phyloP scores from a whole-genome alignment of 2,797 vertebrate species.

The Borostomias antarcticus region DNA sequence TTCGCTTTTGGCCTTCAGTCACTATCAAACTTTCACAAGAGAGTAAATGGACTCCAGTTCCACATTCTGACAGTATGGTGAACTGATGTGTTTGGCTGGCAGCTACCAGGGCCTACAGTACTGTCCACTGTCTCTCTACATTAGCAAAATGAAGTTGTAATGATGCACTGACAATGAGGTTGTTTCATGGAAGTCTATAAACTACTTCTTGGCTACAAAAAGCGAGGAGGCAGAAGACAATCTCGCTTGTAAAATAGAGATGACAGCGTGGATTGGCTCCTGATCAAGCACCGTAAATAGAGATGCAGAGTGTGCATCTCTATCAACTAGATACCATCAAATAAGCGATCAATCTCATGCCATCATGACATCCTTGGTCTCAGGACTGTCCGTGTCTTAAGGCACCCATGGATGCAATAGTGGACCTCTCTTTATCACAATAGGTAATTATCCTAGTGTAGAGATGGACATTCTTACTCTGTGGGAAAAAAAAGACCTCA shows the following conservation, averaged over 20 bases:
- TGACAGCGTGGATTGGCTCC: slow-evolving; percentile 18
- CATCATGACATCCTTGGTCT: slow-evolving; percentile 49
- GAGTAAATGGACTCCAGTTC: neutral
- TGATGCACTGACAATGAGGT: slow-evolving; percentile 1
- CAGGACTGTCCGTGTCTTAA: slow-evolving; percentile 42
- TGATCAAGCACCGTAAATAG: slow-evolving; percentile 22
- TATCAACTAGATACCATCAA: slow-evolving; percentile 45
- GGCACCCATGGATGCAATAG: slow-evolving; percentile 43
- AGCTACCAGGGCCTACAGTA: slow-evolving; percentile 2
- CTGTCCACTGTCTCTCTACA: neutral
- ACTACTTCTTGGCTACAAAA: slow-evolving; percentile 25
- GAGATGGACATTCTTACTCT: slow-evolving; percentile 54
- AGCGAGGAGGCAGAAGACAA: slow-evolving; percentile 18
- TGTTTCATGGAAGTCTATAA: slow-evolving; percentile 22
- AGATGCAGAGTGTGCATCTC: slow-evolving; percentile 40
- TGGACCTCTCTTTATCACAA: slow-evolving; percentile 50
- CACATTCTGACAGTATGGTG: slow-evolving; percentile 11
- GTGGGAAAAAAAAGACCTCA: slow-evolving; percentile 51
- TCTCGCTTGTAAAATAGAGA: slow-evolving; percentile 27
- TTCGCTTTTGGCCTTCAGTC: neutral
- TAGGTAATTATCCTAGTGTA: too few relatives aligned
- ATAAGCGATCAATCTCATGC: slow-evolving; percentile 52
- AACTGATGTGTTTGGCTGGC: slow-evolving; percentile 14
- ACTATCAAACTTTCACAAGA: neutral
- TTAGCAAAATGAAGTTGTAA: slow-evolving; percentile 5